A percentile compares a stretch with the other conserved stretches of the same genome.
Conservation (phyloP, 1,140 invertebrate genomes). For the Drosophila funebris region DNA sequence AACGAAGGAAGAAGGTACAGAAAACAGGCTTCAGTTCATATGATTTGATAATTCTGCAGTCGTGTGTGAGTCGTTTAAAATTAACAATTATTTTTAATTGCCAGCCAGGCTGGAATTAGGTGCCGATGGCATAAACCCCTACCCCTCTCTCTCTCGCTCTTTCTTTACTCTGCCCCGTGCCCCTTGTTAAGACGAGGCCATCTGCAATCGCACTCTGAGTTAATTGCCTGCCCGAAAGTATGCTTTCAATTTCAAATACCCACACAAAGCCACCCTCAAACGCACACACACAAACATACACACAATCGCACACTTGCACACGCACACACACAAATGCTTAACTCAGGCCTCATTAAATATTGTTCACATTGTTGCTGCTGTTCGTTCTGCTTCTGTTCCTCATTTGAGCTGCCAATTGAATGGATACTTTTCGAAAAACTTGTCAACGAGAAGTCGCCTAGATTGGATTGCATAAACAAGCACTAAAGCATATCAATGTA, state of each 20-base stretch:
- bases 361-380: conserved; percentile 12
- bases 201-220: conserved; percentile 30
- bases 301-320: background rate
- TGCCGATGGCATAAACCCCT: conserved; percentile 34
- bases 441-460: conserved; percentile 60
- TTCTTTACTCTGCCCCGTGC: background rate
- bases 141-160: background rate
- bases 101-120: conserved; percentile 56
- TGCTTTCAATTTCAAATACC: conserved; percentile 22
- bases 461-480: conserved; percentile 75
- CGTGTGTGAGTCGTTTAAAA: conserved; percentile 42
- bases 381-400: background rate
- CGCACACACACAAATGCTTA: conserved; percentile 16
- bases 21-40: background rate
- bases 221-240: conserved; percentile 55
- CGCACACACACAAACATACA: background rate
- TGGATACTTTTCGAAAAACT: conserved; percentile 29
- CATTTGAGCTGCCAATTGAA: conserved; percentile 20
- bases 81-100: conserved; percentile 78
- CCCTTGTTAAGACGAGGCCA: conserved; percentile 6
- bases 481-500: conserved; percentile 44
- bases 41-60: conserved; percentile 57
- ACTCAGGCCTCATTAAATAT: conserved; percentile 33
- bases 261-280: background rate
- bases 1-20: background rate